Percentiles rank a stretch among this genome's conserved stretches.
These are phyloP conservation scores for Microdon myrmicae DNA, from an alignment of 2,888 invertebrate genomes.

Conservation along the genomic window DNA sequence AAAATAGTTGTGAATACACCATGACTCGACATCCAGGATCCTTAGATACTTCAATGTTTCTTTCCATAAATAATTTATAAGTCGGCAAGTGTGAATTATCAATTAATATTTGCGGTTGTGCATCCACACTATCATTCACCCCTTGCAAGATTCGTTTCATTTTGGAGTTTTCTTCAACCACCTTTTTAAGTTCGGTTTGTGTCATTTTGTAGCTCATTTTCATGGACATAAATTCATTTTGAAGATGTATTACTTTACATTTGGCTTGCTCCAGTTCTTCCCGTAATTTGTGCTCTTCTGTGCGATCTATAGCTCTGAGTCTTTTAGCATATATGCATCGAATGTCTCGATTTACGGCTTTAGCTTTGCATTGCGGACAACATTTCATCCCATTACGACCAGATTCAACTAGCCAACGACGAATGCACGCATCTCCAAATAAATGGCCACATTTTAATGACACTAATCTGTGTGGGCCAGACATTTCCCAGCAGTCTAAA, in stretches of 20 bases:
- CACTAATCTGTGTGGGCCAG: constrained; percentile 86
- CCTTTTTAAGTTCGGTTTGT: constrained; percentile 53
- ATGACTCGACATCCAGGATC: constrained; percentile 84
- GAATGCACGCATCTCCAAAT: constrained; percentile 82
- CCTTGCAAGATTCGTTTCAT: constrained; percentile 55
- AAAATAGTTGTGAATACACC: constrained; percentile 74
- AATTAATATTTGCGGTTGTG: neutral
- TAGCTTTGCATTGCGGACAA: constrained; percentile 90
- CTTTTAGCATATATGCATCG: constrained; percentile 83
- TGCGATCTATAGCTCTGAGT: constrained; percentile 80
- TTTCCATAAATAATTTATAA: constrained; percentile 70
- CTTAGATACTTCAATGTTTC: constrained; percentile 74
- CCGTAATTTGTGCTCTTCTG: constrained; percentile 76
- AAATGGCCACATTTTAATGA: constrained; percentile 92
- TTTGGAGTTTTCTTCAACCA: constrained; percentile 59
- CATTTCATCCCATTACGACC: constrained; percentile 66
- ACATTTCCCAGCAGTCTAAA: constrained; percentile 86
- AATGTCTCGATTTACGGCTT: constrained; percentile 76
- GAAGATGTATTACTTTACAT: constrained; percentile 70
- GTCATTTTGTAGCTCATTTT: constrained; percentile 58
- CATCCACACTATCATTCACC: constrained; percentile 1
- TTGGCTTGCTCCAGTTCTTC: constrained; percentile 72
- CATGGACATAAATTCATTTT: constrained; percentile 72
- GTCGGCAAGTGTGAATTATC: constrained; percentile 18
- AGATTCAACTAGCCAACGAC: constrained; percentile 65